Conservation (phyloP, 2,888 invertebrate genomes). For the Elmis aenea region DNA sequence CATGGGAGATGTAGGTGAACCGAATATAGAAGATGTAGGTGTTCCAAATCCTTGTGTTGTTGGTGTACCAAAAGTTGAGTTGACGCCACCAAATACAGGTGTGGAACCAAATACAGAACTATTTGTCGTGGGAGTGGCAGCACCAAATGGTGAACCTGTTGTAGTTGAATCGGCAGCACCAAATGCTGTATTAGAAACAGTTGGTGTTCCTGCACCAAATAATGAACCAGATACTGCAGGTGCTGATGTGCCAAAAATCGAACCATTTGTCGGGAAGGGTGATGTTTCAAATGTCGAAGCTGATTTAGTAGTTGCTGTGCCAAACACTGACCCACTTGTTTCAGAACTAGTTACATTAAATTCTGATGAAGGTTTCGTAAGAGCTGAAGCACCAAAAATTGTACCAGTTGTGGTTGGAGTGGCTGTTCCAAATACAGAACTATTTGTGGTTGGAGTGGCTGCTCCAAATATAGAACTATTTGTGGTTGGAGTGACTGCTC, state of each 20-base stretch:
- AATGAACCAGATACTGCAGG: constrained; percentile 4
- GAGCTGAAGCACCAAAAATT: constrained; percentile 27
- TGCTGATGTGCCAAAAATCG: constrained; percentile 8
- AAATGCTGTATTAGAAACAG: constrained; percentile 5
- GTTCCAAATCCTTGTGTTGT: too few species aligned
- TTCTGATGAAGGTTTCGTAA: constrained; percentile 22
- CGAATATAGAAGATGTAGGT: constrained; percentile 11
- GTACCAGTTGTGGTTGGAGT: constrained; percentile 32
- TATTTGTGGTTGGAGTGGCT: constrained; percentile 11
- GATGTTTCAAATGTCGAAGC: neutral
- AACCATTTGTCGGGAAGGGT: too few species aligned
- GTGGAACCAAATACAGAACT: constrained; percentile 16
- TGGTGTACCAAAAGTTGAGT: constrained; percentile 9
- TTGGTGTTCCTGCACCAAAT: constrained; percentile 7
- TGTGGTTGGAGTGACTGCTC: constrained; percentile 4
- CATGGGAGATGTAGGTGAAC: constrained; percentile 9
- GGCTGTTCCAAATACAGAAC: constrained; percentile 14
- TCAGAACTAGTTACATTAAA: constrained; percentile 13
- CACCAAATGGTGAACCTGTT: constrained; percentile 6
- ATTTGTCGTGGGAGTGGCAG: constrained; percentile 11
- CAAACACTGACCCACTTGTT: neutral
- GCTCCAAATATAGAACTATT: constrained; percentile 6
- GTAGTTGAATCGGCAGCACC: constrained; percentile 5
- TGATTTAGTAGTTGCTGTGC: neutral
- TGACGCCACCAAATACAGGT: constrained; percentile 5